Percentiles rank a stretch among this genome's conserved stretches.
Conservation (phyloP, 2,113 vertebrate genomes). For the Chloebia gouldiae region DNA sequence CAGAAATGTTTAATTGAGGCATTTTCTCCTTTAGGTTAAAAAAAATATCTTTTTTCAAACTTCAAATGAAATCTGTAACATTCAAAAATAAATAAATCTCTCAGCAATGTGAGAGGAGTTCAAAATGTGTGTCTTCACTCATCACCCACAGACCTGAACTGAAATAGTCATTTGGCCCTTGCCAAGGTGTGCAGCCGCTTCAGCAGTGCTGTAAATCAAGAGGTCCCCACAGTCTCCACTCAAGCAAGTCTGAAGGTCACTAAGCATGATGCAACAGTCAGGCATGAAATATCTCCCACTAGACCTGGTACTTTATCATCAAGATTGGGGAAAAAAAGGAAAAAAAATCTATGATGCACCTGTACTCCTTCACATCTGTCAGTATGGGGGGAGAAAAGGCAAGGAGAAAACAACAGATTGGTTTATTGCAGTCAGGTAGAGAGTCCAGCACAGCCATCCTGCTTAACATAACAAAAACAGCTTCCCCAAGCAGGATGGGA, state of each 20-base stretch:
- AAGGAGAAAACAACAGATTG: neutral
- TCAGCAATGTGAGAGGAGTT: constrained; percentile 4
- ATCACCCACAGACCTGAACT: constrained; percentile 28
- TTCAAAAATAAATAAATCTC: constrained; percentile 34
- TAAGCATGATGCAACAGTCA: constrained; percentile 10
- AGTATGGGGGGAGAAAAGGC: neutral
- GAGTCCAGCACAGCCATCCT: neutral
- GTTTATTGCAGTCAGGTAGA: neutral
- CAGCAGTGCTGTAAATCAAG: constrained; percentile 37
- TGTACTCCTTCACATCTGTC: neutral
- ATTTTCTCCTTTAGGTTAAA: neutral
- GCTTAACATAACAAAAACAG: neutral
- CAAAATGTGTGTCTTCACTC: constrained; percentile 40
- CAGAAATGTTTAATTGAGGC: neutral
- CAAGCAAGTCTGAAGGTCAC: constrained; percentile 37
- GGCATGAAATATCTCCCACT: constrained; percentile 12
- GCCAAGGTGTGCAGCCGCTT: constrained; percentile 53
- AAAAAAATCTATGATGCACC: neutral
- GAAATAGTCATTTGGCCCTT: constrained; percentile 46
- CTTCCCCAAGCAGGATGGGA: constrained; percentile 17
- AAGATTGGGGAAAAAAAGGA: neutral
- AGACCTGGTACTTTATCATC: neutral
- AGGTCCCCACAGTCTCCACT: neutral
- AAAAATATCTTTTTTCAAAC: neutral
- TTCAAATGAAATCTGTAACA: neutral